Conservation (phyloP, 2,797 vertebrate species). For the Cetoscarus ocellatus region DNA sequence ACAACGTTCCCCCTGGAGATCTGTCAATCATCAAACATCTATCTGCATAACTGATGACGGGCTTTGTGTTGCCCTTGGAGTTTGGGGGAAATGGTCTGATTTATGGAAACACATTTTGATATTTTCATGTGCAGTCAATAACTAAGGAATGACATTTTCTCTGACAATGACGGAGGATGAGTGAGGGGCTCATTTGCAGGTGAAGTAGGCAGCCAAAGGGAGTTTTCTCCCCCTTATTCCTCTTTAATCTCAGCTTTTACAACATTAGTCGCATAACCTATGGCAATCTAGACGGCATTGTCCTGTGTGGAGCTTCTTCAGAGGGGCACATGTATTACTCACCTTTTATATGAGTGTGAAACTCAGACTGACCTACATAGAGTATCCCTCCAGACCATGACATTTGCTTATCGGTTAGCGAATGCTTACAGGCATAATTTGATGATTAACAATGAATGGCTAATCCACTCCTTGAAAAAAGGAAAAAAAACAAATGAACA, state of each 20-base stretch:
- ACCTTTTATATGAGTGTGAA: slow-evolving; percentile 14
- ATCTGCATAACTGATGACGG: slow-evolving; percentile 60
- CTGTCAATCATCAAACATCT: slow-evolving; percentile 67
- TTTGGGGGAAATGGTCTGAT: slow-evolving; percentile 48
- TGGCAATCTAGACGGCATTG: slow-evolving; percentile 30
- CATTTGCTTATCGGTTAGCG: slow-evolving; percentile 54
- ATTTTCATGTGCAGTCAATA: slow-evolving; percentile 54
- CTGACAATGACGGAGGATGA: slow-evolving; percentile 53
- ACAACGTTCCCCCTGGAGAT: slow-evolving; percentile 41
- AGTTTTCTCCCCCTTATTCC: background rate
- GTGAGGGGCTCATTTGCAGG: slow-evolving; percentile 34
- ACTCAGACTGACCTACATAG: slow-evolving; percentile 52
- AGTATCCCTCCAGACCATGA: slow-evolving; percentile 34
- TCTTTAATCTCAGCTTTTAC: slow-evolving; percentile 21
- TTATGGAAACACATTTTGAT: slow-evolving; percentile 64
- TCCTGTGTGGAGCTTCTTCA: slow-evolving; percentile 44
- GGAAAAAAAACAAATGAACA: slow-evolving; percentile 37
- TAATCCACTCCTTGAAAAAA: slow-evolving; percentile 33
- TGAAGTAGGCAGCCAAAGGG: slow-evolving; percentile 22
- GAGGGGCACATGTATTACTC: slow-evolving; percentile 4
- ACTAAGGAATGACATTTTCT: slow-evolving; percentile 44
- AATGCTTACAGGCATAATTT: slow-evolving; percentile 48
- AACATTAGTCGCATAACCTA: slow-evolving; percentile 53
- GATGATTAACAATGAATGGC: slow-evolving; percentile 60
- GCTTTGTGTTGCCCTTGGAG: slow-evolving; percentile 63